Base-by-base conservation (phyloP, 2,888 invertebrate species). In the Parelbella ahira region DNA sequence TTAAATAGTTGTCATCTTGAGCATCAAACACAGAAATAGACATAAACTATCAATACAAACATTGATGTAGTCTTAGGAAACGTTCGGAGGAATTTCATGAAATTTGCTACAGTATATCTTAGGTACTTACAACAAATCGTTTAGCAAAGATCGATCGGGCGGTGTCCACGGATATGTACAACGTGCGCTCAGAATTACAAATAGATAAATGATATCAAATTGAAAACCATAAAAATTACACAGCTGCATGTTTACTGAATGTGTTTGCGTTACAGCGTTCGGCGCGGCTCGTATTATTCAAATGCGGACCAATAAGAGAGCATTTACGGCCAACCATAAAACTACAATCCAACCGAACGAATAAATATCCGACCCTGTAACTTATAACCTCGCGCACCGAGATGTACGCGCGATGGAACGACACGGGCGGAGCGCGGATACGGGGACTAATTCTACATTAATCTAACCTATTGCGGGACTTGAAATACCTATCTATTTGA, bases 361-460 rank as follows among this genome's bases (percentile, higher is more conserved):
- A 84, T 83, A 84, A 81, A 84, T 83, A 83, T 83, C 80, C 68
- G 81, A 81, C 79, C 81, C 78, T 68, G 72, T 79, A 75, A 83
- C 83, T 75, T 78, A 77, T 79, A 77, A 76, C 80, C 72, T 72
- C 56, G 44, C 39, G 45, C 8, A 15, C 45, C 3, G 1, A 3
- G 46, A 47, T 15, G 25, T 46, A 44, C 2, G 15, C 13, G 10
- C 6, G 2, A 12, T 49, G 25, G 53, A 55, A n/a, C n/a, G n/a
- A n/a, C n/a, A 19, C 36, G 1, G 49, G 8, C 43, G 1, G 3
- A 20, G 20, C 2, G 2, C 20, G 20, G 29, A 20, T 5, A 4
- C 6, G 20, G 3, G 6, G 2, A 20, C 20, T 6, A 20, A 5
- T 20, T 20, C 20, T n/a, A n/a, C n/a, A n/a, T n/a, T n/a, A n/a